Percentiles rank a stretch among this genome's conserved stretches.
Conservation (phyloP, 92 coral and sea anemone genomes). For the Bergia sp. region DNA sequence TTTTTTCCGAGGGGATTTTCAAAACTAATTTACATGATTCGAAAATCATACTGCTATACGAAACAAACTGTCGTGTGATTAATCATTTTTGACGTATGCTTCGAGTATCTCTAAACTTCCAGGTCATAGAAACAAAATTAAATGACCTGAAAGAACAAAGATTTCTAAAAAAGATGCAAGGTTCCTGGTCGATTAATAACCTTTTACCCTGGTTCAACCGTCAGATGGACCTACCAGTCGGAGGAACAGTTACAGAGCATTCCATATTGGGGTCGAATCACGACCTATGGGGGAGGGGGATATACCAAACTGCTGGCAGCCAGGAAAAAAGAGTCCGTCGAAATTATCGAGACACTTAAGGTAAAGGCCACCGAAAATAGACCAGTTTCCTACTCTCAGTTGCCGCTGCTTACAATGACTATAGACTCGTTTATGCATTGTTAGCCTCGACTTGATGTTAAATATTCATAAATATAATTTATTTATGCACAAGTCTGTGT, state of each 20-base stretch:
- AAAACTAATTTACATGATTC: not conserved
- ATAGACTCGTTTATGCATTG: too few relatives aligned
- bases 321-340: constrained; percentile 36
- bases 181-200: not conserved
- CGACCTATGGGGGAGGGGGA: constrained; percentile 63
- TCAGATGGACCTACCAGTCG: constrained; percentile 53
- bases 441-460: too few relatives aligned
- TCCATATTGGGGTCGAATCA: constrained; percentile 58
- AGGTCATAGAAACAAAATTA: not conserved
- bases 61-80: not conserved
- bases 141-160: not conserved
- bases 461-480: too few relatives aligned
- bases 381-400: too few relatives aligned
- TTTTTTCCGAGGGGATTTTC: not conserved
- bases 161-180: not conserved
- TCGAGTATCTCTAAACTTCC: not conserved
- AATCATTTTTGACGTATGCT: not conserved
- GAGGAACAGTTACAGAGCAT: constrained; percentile 54
- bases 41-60: not conserved
- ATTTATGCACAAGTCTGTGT: too few relatives aligned
- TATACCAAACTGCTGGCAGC: constrained; percentile 54
- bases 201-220: not conserved
- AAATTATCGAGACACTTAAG: constrained; percentile 37
- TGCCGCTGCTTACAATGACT: too few relatives aligned
- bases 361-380: not conserved